Evolutionary conservation across 2,113 vertebrate genomes (phyloP), one percentile per base, ranked within the genome.

Genomic region (Euleptes europaea): DNA sequence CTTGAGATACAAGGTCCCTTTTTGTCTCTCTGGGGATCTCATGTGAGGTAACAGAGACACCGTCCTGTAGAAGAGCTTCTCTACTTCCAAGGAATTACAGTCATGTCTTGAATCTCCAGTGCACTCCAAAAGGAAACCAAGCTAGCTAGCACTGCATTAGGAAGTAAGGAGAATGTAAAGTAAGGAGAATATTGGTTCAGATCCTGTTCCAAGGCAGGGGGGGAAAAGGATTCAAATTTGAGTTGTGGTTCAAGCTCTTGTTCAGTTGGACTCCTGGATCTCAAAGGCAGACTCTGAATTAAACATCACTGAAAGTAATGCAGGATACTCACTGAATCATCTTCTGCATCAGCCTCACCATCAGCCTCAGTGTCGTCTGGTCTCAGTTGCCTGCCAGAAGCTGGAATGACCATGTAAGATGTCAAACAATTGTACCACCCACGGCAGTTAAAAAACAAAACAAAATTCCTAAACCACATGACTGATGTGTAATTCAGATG

Each of bases 341-440:
- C 94, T 31, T 95, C 94, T 0, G 88, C 69, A 12, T 91, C 88
- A 12, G 84, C 92, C 57, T 95, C 94, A 2, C 80, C 94, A 40
- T 94, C 95, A 17, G 84, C 94, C 0, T 92, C 90, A 1, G 92
- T 90, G 8, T 95, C 94, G 11, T 91, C 84, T 0, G 93, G 90
- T 86, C 95, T 95, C 88, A 97, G 92, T 78, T 95, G 95, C 63
- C 79, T 93, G 79, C 92, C 94, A 11, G 96, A 96, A 89, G 70
- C 97, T 97, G 91, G 38, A 76, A 93, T 87, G 54, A 92, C 44
- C 28, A 84, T 1, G 87, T 2, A 79, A 60, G 54, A 66, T 80
- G 79, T 75, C 82, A 87, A 72, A 84, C 23, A 31, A 42, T 28
- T 42, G 28, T 42, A 9, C 47, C 38, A 35, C 17, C 63, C 10